These are phyloP conservation scores for Muschampia plurimacula DNA, from an alignment of 2,888 invertebrate genomes.

Conservation along the genomic window DNA sequence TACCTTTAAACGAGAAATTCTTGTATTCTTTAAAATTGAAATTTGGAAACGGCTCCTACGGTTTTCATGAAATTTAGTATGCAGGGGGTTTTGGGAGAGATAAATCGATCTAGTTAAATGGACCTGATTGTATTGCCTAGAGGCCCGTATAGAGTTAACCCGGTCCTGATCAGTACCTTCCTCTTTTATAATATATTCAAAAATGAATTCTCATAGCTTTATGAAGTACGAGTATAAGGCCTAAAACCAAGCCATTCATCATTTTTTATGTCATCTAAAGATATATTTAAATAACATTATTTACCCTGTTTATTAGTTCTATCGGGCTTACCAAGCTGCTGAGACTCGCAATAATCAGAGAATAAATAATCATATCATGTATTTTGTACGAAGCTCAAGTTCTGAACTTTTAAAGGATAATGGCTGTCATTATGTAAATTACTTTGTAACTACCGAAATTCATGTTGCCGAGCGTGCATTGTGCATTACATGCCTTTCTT, in stretches of 20 bases:
- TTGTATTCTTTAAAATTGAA: no score
- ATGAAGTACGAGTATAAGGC: not conserved
- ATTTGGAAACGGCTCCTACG: no score
- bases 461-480: slow-evolving; percentile 26
- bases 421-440: slow-evolving; percentile 49
- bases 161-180: no score
- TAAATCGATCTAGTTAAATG: no score
- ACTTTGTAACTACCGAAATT: slow-evolving; percentile 37
- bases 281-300: not conserved
- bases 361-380: slow-evolving; percentile 48
- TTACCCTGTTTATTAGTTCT: not conserved
- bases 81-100: no score
- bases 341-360: slow-evolving; percentile 20
- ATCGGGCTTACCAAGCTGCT: not conserved
- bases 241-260: not conserved
- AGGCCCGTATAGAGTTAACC: no score
- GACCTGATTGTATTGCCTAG: no score
- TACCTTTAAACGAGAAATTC: no score
- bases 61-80: no score
- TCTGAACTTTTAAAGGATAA: slow-evolving; percentile 46
- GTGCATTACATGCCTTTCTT: slow-evolving; percentile 30
- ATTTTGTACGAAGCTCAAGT: slow-evolving; percentile 41
- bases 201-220: no score
- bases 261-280: not conserved
- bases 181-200: no score